Percentiles rank a stretch among this genome's conserved stretches.
Evolutionary conservation across 2,888 invertebrate species (phyloP).

Genomic region (Dascillus cervinus): DNA sequence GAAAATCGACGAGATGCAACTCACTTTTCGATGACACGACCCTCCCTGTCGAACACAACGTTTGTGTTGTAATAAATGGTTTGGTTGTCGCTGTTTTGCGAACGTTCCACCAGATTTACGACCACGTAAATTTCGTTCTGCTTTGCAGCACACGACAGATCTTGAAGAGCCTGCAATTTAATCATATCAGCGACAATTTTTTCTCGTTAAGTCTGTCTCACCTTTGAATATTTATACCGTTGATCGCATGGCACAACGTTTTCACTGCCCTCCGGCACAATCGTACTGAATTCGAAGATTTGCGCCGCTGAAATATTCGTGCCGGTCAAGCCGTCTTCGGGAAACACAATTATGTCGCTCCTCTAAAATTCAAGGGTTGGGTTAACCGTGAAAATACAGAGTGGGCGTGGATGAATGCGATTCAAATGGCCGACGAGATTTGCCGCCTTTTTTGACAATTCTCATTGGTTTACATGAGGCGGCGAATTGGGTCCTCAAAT

Average conservation of each 20-base stretch:
- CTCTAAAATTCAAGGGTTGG: no score
- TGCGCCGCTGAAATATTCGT: background rate
- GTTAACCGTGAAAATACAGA: no score
- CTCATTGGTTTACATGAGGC: no score
- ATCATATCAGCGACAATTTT: no score
- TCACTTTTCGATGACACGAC: conserved; percentile 61
- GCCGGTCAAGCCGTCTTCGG: conserved; percentile 12
- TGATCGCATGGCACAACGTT: conserved; percentile 12
- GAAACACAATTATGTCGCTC: conserved; percentile 15
- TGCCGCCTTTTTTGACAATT: no score
- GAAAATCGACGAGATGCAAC: no score
- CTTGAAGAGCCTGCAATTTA: conserved; percentile 35
- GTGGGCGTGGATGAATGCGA: no score
- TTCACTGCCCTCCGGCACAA: conserved; percentile 13
- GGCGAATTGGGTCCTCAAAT: no score
- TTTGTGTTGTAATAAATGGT: conserved; percentile 63
- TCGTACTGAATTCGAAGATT: conserved; percentile 6
- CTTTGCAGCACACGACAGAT: conserved; percentile 54
- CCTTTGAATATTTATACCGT: conserved; percentile 5
- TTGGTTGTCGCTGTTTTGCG: conserved; percentile 42
- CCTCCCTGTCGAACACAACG: conserved; percentile 66
- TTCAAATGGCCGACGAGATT: no score
- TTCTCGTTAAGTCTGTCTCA: background rate
- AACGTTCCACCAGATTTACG: conserved; percentile 60
- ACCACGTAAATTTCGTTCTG: conserved; percentile 57